Evolutionary conservation across 2,113 vertebrate genomes (phyloP).

Genomic region (Pterophyllum scalare): DNA sequence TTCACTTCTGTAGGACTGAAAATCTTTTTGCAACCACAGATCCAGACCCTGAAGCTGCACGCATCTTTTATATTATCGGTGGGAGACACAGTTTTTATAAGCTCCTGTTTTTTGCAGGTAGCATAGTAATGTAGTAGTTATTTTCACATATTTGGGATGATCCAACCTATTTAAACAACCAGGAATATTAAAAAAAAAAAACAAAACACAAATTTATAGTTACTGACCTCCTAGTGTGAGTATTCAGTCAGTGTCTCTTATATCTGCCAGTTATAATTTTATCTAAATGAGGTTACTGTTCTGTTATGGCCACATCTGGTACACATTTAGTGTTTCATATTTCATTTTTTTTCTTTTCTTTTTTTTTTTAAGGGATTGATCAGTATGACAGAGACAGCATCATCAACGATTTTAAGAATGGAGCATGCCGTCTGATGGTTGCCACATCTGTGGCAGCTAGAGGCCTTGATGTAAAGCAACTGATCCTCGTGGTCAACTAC

Average conservation of each 20-base stretch:
- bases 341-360: not conserved
- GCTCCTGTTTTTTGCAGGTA: too few relatives aligned
- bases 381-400: constrained; percentile 99
- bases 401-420: constrained; percentile 98
- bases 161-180: not conserved
- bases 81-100: too few relatives aligned
- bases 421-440: constrained; percentile 94
- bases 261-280: not conserved
- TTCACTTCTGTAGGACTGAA: too few relatives aligned
- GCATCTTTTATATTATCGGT: too few relatives aligned
- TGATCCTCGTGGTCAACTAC: constrained; percentile 97
- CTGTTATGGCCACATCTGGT: not conserved
- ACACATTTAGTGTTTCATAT: not conserved
- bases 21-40: too few relatives aligned
- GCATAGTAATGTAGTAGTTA: too few relatives aligned
- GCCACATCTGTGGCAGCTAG: constrained; percentile 96
- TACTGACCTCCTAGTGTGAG: not conserved
- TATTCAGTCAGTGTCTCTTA: not conserved
- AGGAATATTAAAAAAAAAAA: not conserved
- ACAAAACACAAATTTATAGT: not conserved
- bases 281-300: not conserved
- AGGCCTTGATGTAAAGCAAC: constrained; percentile 95
- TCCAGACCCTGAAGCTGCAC: too few relatives aligned
- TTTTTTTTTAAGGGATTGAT: constrained; percentile 87
- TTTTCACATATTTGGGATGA: not conserved